Conservation (phyloP, 2,888 invertebrate genomes). For the Peribatodes rhomboidaria region DNA sequence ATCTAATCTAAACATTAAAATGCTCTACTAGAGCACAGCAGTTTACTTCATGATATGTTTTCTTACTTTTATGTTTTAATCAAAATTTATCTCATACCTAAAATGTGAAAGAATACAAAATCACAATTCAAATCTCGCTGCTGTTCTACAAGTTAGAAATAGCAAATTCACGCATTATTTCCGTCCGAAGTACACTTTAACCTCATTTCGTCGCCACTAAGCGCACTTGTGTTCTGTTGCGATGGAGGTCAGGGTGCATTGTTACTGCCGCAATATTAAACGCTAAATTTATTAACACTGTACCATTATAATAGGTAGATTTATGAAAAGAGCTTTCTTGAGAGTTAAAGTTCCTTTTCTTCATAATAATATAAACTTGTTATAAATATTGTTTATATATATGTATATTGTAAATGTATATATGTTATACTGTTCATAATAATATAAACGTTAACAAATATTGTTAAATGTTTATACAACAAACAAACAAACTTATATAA, state of each 20-base stretch:
- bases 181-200: slow-evolving; percentile 23
- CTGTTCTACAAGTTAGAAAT: background rate
- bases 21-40: too few relatives aligned
- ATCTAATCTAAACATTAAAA: too few relatives aligned
- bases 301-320: background rate
- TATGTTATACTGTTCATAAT: background rate
- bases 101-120: too few relatives aligned
- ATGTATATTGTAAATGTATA: background rate
- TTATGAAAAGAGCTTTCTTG: too few relatives aligned
- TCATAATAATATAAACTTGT: background rate
- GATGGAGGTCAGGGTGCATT: slow-evolving; percentile 32
- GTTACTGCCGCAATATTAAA: slow-evolving; percentile 44
- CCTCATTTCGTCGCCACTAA: slow-evolving; percentile 43
- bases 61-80: too few relatives aligned
- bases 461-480: too few relatives aligned
- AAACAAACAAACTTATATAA: too few relatives aligned
- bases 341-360: too few relatives aligned
- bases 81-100: too few relatives aligned
- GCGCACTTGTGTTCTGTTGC: slow-evolving; percentile 21
- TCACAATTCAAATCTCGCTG: too few relatives aligned
- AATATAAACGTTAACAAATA: too few relatives aligned
- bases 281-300: slow-evolving; percentile 40
- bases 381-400: background rate
- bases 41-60: too few relatives aligned
- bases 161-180: background rate